A percentile compares a stretch with the other conserved stretches of the same genome.
Evolutionary conservation across 2,797 vertebrate genomes (phyloP).

Genomic region (Gymnothorax reevesii): DNA sequence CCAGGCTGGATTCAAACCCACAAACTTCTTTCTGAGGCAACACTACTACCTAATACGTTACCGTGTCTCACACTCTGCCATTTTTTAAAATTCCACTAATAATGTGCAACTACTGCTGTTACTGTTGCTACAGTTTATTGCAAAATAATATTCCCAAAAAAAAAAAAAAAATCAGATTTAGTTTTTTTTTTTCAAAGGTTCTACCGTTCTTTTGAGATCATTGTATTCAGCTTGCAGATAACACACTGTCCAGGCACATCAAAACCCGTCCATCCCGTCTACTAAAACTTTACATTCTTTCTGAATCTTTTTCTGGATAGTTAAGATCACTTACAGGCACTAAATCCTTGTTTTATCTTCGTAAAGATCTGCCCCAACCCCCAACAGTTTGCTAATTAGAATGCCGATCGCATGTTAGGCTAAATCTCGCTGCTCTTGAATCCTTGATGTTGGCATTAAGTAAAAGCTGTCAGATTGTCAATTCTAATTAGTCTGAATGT

Average conservation of each 20-base stretch:
- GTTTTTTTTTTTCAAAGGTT: too few relatives aligned
- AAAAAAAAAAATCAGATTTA: too few relatives aligned
- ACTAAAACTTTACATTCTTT: not conserved
- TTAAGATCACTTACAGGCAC: not conserved
- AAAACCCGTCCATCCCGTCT: too few relatives aligned
- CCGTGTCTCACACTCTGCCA: too few relatives aligned
- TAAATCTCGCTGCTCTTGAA: constrained; percentile 13
- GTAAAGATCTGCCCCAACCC: not conserved
- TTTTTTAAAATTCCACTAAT: too few relatives aligned
- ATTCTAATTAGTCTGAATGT: constrained; percentile 32
- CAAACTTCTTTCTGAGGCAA: too few relatives aligned
- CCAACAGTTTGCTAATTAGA: constrained; percentile 16
- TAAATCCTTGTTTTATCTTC: constrained; percentile 13
- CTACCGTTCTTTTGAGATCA: too few relatives aligned
- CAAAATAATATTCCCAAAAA: too few relatives aligned
- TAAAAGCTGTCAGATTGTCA: constrained; percentile 31
- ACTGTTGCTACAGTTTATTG: too few relatives aligned
- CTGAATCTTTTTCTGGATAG: not conserved
- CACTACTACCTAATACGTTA: too few relatives aligned
- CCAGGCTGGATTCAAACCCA: too few relatives aligned
- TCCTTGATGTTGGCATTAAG: constrained; percentile 15
- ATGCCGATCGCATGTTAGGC: constrained; percentile 14
- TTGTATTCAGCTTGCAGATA: not conserved
- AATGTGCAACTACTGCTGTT: too few relatives aligned
- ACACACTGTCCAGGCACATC: not conserved